Conservation (phyloP, 1,140 invertebrate genomes). For the Lepidurus apus region DNA sequence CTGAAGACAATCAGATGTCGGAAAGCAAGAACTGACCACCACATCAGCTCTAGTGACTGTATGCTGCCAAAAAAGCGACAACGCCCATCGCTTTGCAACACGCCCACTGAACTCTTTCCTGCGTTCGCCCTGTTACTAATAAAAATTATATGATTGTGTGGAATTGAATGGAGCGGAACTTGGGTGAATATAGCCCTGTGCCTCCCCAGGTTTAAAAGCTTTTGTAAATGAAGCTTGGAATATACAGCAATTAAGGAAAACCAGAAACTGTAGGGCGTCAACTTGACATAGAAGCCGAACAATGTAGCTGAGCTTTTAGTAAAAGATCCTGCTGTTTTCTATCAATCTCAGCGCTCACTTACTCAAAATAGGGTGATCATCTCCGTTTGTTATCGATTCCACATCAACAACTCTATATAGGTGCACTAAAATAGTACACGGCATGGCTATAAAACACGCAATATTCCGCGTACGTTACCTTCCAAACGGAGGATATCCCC, state of each 20-base stretch:
- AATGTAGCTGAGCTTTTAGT: too few relatives aligned
- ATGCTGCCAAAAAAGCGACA: conserved; percentile 21
- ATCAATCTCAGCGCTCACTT: too few relatives aligned
- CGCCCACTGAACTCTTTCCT: neutral
- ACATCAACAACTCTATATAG: neutral
- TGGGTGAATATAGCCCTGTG: neutral
- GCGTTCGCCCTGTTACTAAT: neutral
- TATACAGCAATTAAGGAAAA: neutral
- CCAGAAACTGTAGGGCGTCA: neutral
- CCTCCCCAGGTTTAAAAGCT: neutral
- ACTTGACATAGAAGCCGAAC: neutral
- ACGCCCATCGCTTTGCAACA: neutral
- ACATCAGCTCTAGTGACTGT: neutral
- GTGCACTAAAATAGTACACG: neutral
- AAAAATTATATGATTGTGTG: conserved; percentile 4
- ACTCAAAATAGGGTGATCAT: neutral
- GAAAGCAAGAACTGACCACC: conserved; percentile 9
- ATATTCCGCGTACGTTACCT: neutral
- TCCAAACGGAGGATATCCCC: neutral
- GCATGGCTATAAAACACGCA: neutral
- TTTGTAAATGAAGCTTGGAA: neutral
- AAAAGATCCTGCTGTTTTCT: too few relatives aligned
- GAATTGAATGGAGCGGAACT: conserved; percentile 18
- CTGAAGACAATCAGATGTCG: conserved; percentile 7
- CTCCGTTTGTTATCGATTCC: neutral